A percentile compares a stretch with the other conserved stretches of the same genome.
Evolutionary conservation across 2,113 vertebrate genomes (phyloP).

Genomic region (Neolamprologus hecqui): DNA sequence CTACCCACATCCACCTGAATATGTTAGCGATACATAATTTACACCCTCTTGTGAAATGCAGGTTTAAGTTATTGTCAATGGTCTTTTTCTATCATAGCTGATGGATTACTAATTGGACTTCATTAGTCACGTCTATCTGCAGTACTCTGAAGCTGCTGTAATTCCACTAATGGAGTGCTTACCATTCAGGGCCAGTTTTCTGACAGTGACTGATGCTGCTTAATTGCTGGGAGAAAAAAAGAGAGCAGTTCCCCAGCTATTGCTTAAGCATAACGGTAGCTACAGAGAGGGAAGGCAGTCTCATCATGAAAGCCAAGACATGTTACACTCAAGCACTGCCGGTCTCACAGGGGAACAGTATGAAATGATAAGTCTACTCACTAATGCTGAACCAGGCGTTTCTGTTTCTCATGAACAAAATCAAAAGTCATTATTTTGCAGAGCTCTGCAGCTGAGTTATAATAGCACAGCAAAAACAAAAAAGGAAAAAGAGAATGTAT

Average conservation of each 20-base stretch:
- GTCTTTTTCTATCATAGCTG: background rate
- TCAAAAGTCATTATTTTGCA: background rate
- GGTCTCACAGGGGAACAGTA: background rate
- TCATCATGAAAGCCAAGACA: background rate
- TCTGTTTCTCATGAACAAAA: background rate
- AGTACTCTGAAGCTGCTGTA: constrained; percentile 41
- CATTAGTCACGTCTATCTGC: constrained; percentile 14
- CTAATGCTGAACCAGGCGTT: background rate
- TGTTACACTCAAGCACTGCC: background rate
- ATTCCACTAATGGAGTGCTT: constrained; percentile 64
- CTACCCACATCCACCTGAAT: background rate
- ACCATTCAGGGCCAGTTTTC: constrained; percentile 36
- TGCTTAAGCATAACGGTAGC: constrained; percentile 6
- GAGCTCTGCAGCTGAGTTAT: background rate
- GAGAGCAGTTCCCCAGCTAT: background rate
- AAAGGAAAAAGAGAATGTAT: background rate
- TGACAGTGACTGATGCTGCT: constrained; percentile 48
- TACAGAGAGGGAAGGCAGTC: background rate
- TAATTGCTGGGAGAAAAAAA: constrained; percentile 27
- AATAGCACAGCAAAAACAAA: background rate
- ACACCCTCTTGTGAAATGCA: background rate
- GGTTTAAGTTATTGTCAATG: background rate
- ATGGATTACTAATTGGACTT: constrained; percentile 22
- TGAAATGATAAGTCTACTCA: background rate
- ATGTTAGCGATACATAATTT: background rate